Base-by-base conservation (phyloP, 2,113 vertebrate species). In the Brienomyrus brachyistius region DNA sequence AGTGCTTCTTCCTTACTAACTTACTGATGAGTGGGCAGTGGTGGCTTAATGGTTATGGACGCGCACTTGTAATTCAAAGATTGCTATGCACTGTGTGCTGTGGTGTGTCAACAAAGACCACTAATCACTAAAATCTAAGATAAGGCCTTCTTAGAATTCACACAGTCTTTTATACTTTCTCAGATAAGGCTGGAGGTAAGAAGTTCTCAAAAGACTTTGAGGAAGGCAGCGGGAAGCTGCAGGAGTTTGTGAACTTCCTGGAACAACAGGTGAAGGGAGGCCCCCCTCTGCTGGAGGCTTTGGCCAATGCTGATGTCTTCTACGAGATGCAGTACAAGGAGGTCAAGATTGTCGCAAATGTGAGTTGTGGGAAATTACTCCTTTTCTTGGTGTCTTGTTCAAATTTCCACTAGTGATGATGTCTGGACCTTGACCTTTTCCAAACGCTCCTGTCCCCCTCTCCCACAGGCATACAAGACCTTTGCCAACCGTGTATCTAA, bases 281-380 rank as follows among this genome's bases (percentile, higher is more conserved):
- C 5, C 97, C 98, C 11, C 94, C 97, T 0, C 94, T 99, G 43
- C 96, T 97, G 0, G 98, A 99, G 90, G 96, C 97, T 11, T 92
- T 99, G 90, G 97, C 97, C 92, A 99, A 99, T 0, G 98, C 98
- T 0, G 98, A 98, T 0, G 97, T 99, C 87, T 99, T 99, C 92
- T 99, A 99, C 0, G 97, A 99, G 93, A 98, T 97, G 19, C 98
- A 99, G 90, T 99, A 99, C 92, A 99, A 99, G 91, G 98, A 99
- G 90, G 98, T 99, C 86, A 99, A 99, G 94, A 98, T 99, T 82
- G 98, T 99, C 8, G 98, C 98, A 5, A 99, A 99, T 10, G 98
- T 99, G 93, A 98, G 98, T 97, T 50, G 0, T 4, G 13, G 45
- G 35, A n/a, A 45, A n/a, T 23, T 48, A 9, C 47, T 47, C 45